These are phyloP conservation scores for Darevskia nairensis DNA, from an alignment of 2,797 vertebrate species.

Conservation along the genomic window DNA sequence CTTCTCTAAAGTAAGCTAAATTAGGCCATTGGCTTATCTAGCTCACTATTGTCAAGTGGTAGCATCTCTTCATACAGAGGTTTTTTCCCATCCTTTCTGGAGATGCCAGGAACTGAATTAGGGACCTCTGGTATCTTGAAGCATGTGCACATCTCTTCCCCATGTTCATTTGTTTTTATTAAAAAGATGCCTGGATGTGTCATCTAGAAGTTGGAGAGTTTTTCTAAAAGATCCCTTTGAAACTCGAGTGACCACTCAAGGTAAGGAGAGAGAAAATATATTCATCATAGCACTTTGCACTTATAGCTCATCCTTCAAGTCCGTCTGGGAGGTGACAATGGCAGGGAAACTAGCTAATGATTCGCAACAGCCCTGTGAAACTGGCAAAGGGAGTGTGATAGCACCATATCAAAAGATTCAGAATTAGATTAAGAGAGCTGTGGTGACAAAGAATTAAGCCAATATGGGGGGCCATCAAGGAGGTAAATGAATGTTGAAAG, in stretches of 20 bases:
- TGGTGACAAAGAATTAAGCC: neutral
- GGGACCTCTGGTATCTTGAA: neutral
- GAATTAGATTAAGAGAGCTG: slow-evolving; percentile 3
- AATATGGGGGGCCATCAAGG: neutral
- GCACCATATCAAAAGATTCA: slow-evolving; percentile 18
- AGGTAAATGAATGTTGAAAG: slow-evolving; percentile 1
- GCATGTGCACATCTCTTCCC: no score
- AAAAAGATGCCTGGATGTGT: neutral
- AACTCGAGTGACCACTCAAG: slow-evolving; percentile 17
- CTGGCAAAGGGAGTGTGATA: slow-evolving; percentile 25
- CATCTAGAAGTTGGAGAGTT: neutral
- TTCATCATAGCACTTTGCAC: slow-evolving; percentile 5
- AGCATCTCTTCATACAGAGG: neutral
- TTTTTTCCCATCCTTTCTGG: no score
- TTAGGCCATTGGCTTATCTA: neutral
- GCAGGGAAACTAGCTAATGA: neutral
- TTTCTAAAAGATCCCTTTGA: neutral
- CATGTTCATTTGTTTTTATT: neutral
- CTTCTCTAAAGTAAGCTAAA: no score
- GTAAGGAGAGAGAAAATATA: neutral
- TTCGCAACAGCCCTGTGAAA: slow-evolving; percentile 26
- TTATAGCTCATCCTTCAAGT: slow-evolving; percentile 6
- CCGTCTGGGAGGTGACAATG: neutral
- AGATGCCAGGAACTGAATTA: neutral
- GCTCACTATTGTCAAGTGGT: neutral